Conservation (phyloP, 2,888 invertebrate species). For the Spodoptera exigua region DNA sequence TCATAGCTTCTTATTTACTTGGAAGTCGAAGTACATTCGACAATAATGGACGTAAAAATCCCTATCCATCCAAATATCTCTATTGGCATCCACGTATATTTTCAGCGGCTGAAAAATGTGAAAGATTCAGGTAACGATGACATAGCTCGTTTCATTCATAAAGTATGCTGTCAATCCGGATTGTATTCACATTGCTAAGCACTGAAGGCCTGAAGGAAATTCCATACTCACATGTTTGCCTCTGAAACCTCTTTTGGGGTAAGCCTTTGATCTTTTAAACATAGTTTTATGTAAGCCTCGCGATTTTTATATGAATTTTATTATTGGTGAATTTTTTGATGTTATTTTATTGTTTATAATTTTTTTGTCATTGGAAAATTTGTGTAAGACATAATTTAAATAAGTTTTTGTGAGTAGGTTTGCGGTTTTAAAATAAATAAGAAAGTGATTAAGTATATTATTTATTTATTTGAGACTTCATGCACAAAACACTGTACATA, state of each 20-base stretch:
- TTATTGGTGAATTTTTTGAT: no score
- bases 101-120: conserved; percentile 1
- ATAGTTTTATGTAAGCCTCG: not conserved
- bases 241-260: not conserved
- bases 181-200: conserved; percentile 28
- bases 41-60: no score
- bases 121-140: conserved; percentile 2
- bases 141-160: conserved; percentile 20
- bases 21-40: no score
- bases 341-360: no score
- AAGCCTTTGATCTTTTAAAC: not conserved
- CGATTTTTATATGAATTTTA: not conserved
- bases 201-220: not conserved
- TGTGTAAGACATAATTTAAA: no score
- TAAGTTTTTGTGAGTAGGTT: no score
- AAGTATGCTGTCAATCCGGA: conserved; percentile 30
- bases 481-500: no score
- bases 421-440: no score
- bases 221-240: conserved; percentile 10
- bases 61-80: not conserved
- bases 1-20: no score
- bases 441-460: no score
- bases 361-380: no score
- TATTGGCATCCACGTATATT: not conserved
- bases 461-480: no score